These are phyloP conservation scores for Plagodis pulveraria DNA, from an alignment of 2,888 invertebrate species.

Conservation along the genomic window DNA sequence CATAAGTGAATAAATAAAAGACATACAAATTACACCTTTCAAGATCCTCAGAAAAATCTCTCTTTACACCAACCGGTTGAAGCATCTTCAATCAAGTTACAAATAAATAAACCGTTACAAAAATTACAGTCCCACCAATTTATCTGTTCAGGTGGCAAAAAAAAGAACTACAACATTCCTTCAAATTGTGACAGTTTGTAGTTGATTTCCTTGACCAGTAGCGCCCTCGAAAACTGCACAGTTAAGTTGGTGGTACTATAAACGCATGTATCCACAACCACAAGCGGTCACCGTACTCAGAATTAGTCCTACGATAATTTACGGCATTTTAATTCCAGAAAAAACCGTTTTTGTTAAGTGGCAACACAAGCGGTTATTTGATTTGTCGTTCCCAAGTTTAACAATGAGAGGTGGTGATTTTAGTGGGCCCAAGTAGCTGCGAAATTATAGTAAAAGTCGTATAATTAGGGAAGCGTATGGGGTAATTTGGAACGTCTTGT, in stretches of 20 bases:
- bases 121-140: too few species aligned
- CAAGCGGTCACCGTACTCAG: slow-evolving; percentile 37
- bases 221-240: too few species aligned
- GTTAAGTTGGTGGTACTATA: too few species aligned
- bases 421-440: slow-evolving; percentile 62
- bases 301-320: slow-evolving; percentile 57
- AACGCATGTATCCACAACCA: slow-evolving; percentile 24
- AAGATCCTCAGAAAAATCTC: not conserved
- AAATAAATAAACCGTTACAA: slow-evolving; percentile 22
- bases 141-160: too few species aligned
- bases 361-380: slow-evolving; percentile 58
- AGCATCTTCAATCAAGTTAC: slow-evolving; percentile 18
- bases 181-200: too few species aligned
- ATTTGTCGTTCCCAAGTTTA: slow-evolving; percentile 68
- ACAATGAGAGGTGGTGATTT: slow-evolving; percentile 73
- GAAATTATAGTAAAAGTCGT: slow-evolving; percentile 78
- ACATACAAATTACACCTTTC: not conserved
- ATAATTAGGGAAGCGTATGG: slow-evolving; percentile 75
- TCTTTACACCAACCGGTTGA: slow-evolving; percentile 7
- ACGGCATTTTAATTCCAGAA: slow-evolving; percentile 41
- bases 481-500: slow-evolving; percentile 73
- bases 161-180: too few species aligned
- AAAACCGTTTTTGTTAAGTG: slow-evolving; percentile 45
- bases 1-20: not conserved
- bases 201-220: too few species aligned